phyloP scores from a whole-genome alignment of 2,113 vertebrate species.

The Synchiropus splendidus region DNA sequence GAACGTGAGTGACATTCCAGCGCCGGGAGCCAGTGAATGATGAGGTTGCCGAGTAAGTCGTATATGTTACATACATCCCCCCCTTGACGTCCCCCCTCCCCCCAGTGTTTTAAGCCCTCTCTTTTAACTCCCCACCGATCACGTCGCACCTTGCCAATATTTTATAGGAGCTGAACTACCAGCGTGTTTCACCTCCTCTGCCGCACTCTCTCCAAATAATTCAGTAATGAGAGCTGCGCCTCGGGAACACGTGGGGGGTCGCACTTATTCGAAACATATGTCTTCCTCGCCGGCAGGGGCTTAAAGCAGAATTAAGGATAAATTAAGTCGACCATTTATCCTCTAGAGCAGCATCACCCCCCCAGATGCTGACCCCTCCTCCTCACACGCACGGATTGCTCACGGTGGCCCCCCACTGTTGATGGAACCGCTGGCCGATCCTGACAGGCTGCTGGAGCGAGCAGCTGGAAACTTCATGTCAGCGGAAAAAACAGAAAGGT shows the following conservation, averaged over 20 bases:
- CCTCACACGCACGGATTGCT: neutral
- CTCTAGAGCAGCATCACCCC: slow-evolving; percentile 25
- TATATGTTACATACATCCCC: slow-evolving; percentile 38
- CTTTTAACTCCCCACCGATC: slow-evolving; percentile 3
- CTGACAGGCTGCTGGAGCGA: slow-evolving; percentile 20
- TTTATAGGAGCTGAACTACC: slow-evolving; percentile 15
- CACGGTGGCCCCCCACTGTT: slow-evolving; percentile 1
- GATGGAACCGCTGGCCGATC: slow-evolving; percentile 3
- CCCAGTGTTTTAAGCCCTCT: too few relatives aligned
- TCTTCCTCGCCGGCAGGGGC: slow-evolving; percentile 39
- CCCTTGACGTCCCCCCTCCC: slow-evolving; percentile 17
- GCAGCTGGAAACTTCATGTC: slow-evolving; percentile 44
- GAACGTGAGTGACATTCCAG: slow-evolving; percentile 51
- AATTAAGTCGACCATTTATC: slow-evolving; percentile 25
- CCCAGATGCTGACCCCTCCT: slow-evolving; percentile 8
- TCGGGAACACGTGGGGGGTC: slow-evolving; percentile 43
- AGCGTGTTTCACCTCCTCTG: slow-evolving; percentile 14
- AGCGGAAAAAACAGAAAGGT: slow-evolving; percentile 45
- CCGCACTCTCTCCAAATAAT: slow-evolving; percentile 37
- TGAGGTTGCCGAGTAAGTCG: slow-evolving; percentile 26
- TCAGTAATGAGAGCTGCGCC: slow-evolving; percentile 51
- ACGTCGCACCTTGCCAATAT: slow-evolving; percentile 9
- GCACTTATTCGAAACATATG: slow-evolving; percentile 59
- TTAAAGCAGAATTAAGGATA: slow-evolving; percentile 46
- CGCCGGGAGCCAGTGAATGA: slow-evolving; percentile 29